phyloP scores from a whole-genome alignment of 2,113 vertebrate species.

The Gracilinanus agilis region DNA sequence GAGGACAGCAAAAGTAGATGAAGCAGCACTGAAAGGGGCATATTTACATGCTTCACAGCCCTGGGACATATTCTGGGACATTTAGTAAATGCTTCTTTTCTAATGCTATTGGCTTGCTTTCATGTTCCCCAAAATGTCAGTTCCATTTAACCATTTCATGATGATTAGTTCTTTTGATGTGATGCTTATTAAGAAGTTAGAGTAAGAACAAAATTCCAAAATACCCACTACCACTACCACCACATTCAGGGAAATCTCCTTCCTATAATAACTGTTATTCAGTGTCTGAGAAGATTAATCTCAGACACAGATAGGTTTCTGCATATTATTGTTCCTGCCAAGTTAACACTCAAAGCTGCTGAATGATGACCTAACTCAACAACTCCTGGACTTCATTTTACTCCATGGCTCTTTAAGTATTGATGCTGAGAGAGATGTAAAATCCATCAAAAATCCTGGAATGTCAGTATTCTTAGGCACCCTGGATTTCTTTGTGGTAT shows the following conservation, averaged over 20 bases:
- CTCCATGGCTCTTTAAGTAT: not conserved
- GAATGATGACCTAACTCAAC: not conserved
- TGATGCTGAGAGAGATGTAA: not conserved
- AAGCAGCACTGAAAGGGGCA: too few species aligned
- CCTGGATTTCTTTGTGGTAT: too few species aligned
- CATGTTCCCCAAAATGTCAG: not conserved
- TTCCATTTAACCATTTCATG: not conserved
- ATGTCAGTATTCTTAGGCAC: not conserved
- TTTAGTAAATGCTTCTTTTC: not conserved
- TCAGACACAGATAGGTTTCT: not conserved
- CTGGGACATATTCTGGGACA: not conserved
- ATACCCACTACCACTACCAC: too few species aligned
- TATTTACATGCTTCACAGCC: not conserved
- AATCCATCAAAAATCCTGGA: not conserved
- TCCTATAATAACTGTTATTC: not conserved
- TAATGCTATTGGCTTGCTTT: not conserved
- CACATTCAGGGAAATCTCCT: not conserved
- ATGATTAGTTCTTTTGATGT: not conserved
- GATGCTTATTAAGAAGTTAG: not conserved
- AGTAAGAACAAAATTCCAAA: not conserved
- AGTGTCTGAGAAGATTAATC: not conserved
- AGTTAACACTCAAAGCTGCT: not conserved
- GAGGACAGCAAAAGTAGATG: too few species aligned
- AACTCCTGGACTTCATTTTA: not conserved
- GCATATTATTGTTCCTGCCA: not conserved